These are phyloP conservation scores for Goniozus legneri DNA, from an alignment of 1,140 invertebrate species.

Conservation along the genomic window DNA sequence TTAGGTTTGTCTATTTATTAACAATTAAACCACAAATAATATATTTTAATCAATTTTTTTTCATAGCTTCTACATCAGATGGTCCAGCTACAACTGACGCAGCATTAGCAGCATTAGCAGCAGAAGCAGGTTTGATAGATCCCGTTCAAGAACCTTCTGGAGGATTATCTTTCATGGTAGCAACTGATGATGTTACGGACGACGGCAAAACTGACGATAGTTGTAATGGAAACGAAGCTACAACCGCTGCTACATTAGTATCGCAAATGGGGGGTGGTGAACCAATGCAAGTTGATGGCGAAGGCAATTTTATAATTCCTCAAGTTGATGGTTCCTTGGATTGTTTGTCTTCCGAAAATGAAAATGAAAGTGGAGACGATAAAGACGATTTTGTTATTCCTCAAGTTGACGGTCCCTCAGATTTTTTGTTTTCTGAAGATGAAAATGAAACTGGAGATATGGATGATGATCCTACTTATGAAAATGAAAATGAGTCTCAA, in stretches of 20 bases:
- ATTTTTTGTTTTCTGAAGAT: conserved; percentile 39
- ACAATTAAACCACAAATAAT: too few relatives aligned
- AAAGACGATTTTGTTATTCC: too few relatives aligned
- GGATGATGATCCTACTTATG: conserved; percentile 21
- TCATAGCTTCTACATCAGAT: conserved; percentile 57
- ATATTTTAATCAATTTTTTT: neutral
- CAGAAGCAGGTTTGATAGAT: conserved; percentile 64
- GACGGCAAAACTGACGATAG: conserved; percentile 44
- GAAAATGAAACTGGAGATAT: conserved; percentile 26
- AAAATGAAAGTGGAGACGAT: conserved; percentile 27
- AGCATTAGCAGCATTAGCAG: conserved; percentile 62
- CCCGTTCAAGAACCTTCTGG: conserved; percentile 53
- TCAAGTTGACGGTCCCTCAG: too few relatives aligned
- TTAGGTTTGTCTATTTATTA: too few relatives aligned
- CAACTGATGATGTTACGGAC: conserved; percentile 35
- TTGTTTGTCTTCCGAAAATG: conserved; percentile 37
- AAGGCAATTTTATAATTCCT: conserved; percentile 49
- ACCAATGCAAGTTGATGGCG: conserved; percentile 48
- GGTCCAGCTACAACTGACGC: conserved; percentile 64
- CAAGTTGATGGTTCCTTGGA: conserved; percentile 47
- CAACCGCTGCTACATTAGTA: conserved; percentile 31
- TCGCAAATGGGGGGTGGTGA: conserved; percentile 39
- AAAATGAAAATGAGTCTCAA: conserved; percentile 11
- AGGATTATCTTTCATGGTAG: conserved; percentile 46
- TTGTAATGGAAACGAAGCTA: conserved; percentile 47